A percentile compares a stretch with the other conserved stretches of the same genome.
Evolutionary conservation across 1,140 invertebrate genomes (phyloP).

Genomic region (Bemisia tabaci): DNA sequence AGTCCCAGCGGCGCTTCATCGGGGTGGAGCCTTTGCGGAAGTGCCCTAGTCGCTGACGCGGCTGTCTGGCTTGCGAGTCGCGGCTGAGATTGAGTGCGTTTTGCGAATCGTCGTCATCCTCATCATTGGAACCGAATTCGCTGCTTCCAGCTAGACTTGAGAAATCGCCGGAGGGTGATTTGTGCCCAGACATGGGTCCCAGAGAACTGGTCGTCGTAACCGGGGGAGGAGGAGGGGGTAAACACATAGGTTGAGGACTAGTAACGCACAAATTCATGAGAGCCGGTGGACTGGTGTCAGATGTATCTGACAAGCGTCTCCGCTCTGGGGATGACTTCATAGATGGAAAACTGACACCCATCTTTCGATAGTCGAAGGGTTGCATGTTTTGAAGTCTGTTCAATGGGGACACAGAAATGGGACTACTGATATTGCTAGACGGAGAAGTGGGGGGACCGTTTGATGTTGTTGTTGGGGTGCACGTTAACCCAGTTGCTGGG

Average conservation of each 20-base stretch:
- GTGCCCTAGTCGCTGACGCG: constrained; percentile 30
- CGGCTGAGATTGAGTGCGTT: constrained; percentile 53
- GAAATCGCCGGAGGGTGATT: constrained; percentile 28
- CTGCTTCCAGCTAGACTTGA: constrained; percentile 31
- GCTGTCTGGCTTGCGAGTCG: constrained; percentile 18
- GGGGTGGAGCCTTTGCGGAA: constrained; percentile 65
- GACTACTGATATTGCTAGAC: constrained; percentile 33
- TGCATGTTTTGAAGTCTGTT: constrained; percentile 88
- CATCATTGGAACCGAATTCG: constrained; percentile 44
- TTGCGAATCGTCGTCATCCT: constrained; percentile 44
- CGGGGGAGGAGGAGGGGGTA: constrained; percentile 20
- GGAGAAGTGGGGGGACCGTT: constrained; percentile 28
- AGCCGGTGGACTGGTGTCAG: constrained; percentile 36
- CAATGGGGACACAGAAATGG: constrained; percentile 54
- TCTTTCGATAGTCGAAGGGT: constrained; percentile 80
- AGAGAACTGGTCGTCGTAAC: constrained; percentile 12
- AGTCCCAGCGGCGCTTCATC: constrained; percentile 76
- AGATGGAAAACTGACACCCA: constrained; percentile 34
- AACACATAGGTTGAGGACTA: constrained; percentile 27
- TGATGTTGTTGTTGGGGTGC: constrained; percentile 31
- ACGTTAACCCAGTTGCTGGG: constrained; percentile 21
- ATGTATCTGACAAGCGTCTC: constrained; percentile 33
- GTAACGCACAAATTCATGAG: constrained; percentile 38
- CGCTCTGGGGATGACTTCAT: constrained; percentile 31
- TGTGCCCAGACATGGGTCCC: constrained; percentile 22